Percentiles rank a stretch among this genome's conserved stretches.
phyloP scores from a whole-genome alignment of 1,140 invertebrate species.

The Saccostrea cuccullata region DNA sequence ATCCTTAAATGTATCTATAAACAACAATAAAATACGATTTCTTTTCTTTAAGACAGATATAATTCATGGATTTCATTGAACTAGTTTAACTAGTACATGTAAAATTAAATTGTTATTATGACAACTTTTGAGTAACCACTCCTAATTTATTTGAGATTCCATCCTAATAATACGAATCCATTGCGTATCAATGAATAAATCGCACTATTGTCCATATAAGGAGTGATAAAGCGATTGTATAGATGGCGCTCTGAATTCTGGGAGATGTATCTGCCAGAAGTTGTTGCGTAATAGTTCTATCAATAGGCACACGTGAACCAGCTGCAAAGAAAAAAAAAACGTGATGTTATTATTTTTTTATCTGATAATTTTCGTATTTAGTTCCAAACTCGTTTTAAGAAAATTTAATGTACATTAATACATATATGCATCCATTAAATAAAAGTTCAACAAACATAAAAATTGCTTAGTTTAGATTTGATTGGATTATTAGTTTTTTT shows the following conservation, averaged over 20 bases:
- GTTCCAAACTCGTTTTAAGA: not conserved
- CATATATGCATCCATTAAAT: too few relatives aligned
- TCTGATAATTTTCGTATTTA: too few relatives aligned
- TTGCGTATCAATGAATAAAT: not conserved
- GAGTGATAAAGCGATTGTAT: not conserved
- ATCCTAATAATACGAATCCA: not conserved
- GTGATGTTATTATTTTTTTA: not conserved
- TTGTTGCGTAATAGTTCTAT: not conserved
- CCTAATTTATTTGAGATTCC: not conserved
- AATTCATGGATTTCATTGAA: not conserved
- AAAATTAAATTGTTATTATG: not conserved
- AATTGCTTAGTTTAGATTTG: too few relatives aligned
- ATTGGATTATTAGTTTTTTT: too few relatives aligned
- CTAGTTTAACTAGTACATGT: not conserved
- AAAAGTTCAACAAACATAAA: too few relatives aligned
- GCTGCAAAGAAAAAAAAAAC: not conserved
- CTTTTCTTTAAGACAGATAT: not conserved
- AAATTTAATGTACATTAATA: not conserved
- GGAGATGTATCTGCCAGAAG: not conserved
- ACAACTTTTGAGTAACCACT: not conserved
- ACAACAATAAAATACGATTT: not conserved
- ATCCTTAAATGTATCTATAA: too few relatives aligned
- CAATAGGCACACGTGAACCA: slow-evolving; percentile 14
- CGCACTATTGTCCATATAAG: not conserved
- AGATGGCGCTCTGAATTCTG: not conserved